Evolutionary conservation across 2,888 invertebrate genomes (phyloP).

Genomic region (Cremastinae sp.): DNA sequence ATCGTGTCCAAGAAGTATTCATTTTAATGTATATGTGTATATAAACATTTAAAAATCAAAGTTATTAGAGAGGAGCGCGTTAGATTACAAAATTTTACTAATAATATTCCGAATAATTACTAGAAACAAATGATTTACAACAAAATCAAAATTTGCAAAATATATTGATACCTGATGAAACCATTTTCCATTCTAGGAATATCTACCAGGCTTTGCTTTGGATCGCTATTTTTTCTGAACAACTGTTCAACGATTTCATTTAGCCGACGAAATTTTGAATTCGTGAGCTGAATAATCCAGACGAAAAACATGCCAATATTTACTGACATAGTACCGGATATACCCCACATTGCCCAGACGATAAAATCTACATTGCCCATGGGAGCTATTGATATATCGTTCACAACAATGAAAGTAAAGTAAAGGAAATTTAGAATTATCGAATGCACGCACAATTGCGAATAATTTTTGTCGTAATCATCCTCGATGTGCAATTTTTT

Average conservation of each 20-base stretch:
- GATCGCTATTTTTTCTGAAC: neutral
- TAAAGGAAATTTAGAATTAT: neutral
- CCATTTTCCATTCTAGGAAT: neutral
- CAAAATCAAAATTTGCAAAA: neutral
- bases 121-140: neutral
- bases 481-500: neutral
- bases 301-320: neutral
- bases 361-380: neutral
- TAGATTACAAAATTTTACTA: no score
- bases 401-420: neutral
- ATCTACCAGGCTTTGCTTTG: neutral
- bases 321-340: neutral
- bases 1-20: no score
- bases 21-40: no score
- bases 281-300: neutral
- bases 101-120: no score
- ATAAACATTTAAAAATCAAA: no score
- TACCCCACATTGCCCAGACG: conserved; percentile 1
- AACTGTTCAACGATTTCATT: neutral
- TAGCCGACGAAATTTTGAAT: conserved; percentile 7
- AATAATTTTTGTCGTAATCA: neutral
- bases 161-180: neutral
- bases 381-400: neutral
- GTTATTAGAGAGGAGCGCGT: no score
- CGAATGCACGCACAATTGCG: neutral